Evolutionary conservation across 2,797 vertebrate species (phyloP).

Genomic region (Typhlichthys eigenmanni): DNA sequence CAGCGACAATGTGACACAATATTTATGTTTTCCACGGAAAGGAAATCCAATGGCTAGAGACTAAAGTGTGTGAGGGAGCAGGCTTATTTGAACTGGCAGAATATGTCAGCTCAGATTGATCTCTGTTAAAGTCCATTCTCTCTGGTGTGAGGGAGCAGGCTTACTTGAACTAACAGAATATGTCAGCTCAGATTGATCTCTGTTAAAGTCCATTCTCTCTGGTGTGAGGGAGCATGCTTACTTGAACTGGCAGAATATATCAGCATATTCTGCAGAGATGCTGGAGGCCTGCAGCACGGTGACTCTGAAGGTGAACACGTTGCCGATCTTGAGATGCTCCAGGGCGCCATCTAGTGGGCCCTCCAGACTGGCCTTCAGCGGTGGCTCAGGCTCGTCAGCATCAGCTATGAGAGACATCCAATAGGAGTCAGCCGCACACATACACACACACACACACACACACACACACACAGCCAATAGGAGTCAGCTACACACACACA

Average conservation of each 20-base stretch:
- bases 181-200: not conserved
- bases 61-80: too few relatives aligned
- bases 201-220: not conserved
- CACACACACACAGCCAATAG: not conserved
- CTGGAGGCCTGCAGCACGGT: conserved; percentile 96
- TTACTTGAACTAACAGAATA: too few relatives aligned
- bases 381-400: conserved; percentile 82
- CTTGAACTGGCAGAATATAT: conserved; percentile 99
- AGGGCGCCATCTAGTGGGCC: conserved; percentile 74
- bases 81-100: too few relatives aligned
- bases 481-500: not conserved
- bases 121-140: not conserved
- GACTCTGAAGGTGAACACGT: conserved; percentile 93
- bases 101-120: too few relatives aligned
- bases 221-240: conserved; percentile 50
- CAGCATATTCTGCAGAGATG: conserved; percentile 94
- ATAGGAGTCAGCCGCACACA: not conserved
- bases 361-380: conserved; percentile 78
- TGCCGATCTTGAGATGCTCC: conserved; percentile 89
- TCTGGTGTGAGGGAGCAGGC: too few relatives aligned
- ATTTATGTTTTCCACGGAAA: too few relatives aligned
- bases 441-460: not conserved
- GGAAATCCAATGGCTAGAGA: too few relatives aligned
- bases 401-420: conserved; percentile 63
- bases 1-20: too few relatives aligned